phyloP scores from a whole-genome alignment of 2,113 vertebrate genomes.

The Strix uralensis region DNA sequence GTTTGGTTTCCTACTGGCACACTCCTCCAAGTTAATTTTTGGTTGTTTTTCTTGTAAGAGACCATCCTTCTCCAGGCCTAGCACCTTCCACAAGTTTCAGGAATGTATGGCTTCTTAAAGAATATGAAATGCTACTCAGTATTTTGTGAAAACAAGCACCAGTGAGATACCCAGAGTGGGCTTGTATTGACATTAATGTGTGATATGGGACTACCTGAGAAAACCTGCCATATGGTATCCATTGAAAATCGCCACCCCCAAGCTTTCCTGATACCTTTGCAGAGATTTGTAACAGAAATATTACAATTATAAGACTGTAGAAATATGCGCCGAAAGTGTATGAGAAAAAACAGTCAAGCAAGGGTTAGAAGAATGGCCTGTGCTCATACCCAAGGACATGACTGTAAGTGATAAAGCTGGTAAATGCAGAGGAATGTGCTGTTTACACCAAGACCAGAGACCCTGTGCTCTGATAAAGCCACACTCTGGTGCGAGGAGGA shows the following conservation, averaged over 20 bases:
- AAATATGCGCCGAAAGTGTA: neutral
- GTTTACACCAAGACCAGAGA: neutral
- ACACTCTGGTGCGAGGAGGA: rapidly evolving
- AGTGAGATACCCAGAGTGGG: neutral
- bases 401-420: neutral
- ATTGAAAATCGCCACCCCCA: neutral
- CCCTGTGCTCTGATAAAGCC: neutral
- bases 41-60: neutral
- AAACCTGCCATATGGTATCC: neutral
- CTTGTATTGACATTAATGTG: neutral
- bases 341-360: neutral
- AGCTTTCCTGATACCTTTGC: neutral
- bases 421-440: neutral
- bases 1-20: neutral
- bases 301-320: neutral
- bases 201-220: neutral
- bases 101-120: neutral
- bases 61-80: neutral
- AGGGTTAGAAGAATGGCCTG: neutral
- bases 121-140: neutral
- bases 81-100: neutral
- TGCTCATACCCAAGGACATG: neutral
- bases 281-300: neutral
- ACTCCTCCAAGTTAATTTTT: neutral
- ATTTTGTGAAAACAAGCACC: neutral